A percentile compares a stretch with the other conserved stretches of the same genome.
Evolutionary conservation across 2,113 vertebrate genomes (phyloP).

Genomic region (Nesoenas mayeri): DNA sequence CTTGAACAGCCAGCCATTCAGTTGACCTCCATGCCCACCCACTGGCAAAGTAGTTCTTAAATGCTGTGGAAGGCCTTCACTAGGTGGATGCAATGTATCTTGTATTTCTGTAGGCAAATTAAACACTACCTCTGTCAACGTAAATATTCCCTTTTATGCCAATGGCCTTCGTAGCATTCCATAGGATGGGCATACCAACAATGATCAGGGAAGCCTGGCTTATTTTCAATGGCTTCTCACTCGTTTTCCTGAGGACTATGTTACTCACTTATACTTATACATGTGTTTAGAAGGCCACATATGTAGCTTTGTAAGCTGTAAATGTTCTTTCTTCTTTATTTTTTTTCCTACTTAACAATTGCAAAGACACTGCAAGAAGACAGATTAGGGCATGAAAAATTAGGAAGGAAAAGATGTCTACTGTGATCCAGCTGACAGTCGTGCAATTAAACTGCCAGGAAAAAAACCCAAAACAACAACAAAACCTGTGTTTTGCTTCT

Average conservation of each 20-base stretch:
- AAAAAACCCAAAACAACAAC: background rate
- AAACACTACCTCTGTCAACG: background rate
- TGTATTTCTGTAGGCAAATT: background rate
- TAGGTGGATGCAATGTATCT: accelerated
- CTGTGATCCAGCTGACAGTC: conserved; percentile 65
- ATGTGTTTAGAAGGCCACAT: background rate
- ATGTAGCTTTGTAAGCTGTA: background rate
- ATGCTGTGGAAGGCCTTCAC: background rate
- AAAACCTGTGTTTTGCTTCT: background rate
- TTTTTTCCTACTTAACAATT: background rate
- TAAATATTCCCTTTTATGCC: background rate
- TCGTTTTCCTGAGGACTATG: background rate
- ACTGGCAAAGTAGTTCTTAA: background rate
- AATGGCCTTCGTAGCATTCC: background rate
- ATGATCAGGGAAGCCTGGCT: background rate
- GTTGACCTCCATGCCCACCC: background rate
- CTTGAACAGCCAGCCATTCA: background rate
- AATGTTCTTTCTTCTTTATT: background rate
- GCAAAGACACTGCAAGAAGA: background rate
- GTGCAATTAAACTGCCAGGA: conserved; percentile 72
- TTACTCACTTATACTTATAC: background rate
- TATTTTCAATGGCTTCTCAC: background rate
- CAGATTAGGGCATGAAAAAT: conserved; percentile 36
- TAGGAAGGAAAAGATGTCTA: conserved; percentile 57
- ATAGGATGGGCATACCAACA: background rate